These are phyloP conservation scores for Drosophila eohydei DNA, from an alignment of 2,888 invertebrate genomes.

Conservation along the genomic window DNA sequence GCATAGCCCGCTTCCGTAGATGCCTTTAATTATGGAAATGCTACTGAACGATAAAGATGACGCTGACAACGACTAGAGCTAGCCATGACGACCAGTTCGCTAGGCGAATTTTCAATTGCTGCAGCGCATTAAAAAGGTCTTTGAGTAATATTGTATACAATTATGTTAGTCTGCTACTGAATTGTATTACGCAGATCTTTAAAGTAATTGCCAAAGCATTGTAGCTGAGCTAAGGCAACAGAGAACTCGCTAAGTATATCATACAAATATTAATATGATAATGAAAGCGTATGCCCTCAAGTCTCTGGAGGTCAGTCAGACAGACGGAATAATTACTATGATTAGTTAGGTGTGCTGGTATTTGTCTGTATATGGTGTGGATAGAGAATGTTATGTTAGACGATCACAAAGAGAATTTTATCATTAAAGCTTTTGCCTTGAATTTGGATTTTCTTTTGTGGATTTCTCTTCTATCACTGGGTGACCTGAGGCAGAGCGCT, in stretches of 20 bases:
- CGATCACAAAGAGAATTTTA: too few relatives aligned
- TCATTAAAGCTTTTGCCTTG: background rate
- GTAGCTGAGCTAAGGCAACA: background rate
- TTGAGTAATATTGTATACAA: background rate
- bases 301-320: too few relatives aligned
- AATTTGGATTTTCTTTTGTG: background rate
- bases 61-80: conserved; percentile 1
- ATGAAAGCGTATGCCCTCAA: background rate
- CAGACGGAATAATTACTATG: too few relatives aligned
- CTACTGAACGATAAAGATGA: conserved; percentile 30
- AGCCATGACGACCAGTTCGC: conserved; percentile 2
- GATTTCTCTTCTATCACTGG: background rate
- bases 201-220: background rate
- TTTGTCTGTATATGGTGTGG: too few relatives aligned
- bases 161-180: background rate
- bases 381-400: background rate
- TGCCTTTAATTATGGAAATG: conserved; percentile 76
- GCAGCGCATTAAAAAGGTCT: conserved; percentile 1
- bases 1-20: conserved; percentile 41
- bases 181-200: background rate
- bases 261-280: background rate
- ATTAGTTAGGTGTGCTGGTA: too few relatives aligned
- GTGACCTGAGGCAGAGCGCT: background rate
- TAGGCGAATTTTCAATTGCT: background rate
- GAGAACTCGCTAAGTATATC: too few relatives aligned